A percentile compares a stretch with the other conserved stretches of the same genome.
These are phyloP conservation scores for Zaprionus africanus DNA, from an alignment of 1,140 invertebrate species.

Conservation along the genomic window DNA sequence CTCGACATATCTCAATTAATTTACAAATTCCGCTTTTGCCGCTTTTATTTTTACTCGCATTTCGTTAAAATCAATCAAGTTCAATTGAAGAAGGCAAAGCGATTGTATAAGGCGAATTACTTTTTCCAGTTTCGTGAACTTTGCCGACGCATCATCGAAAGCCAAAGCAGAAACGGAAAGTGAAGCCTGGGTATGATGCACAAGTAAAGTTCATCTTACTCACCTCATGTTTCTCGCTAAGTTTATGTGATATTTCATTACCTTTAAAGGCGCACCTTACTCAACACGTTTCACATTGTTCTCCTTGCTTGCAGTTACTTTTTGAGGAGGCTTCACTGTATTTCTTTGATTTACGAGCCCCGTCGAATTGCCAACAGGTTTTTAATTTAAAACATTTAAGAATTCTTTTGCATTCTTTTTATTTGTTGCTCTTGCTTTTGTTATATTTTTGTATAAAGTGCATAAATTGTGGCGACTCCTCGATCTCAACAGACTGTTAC, in stretches of 20 bases:
- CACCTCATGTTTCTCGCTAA: background rate
- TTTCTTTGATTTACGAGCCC: conserved; percentile 58
- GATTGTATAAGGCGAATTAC: conserved; percentile 55
- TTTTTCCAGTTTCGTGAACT: conserved; percentile 80
- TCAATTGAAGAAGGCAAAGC: conserved; percentile 64
- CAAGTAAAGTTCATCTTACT: background rate
- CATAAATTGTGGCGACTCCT: conserved; percentile 14
- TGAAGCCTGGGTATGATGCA: background rate
- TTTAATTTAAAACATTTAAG: conserved; percentile 59
- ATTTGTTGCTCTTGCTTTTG: background rate
- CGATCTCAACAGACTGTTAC: conserved; percentile 4
- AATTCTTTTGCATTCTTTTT: conserved; percentile 27
- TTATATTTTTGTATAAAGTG: conserved; percentile 12
- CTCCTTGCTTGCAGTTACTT: background rate
- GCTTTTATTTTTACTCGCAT: conserved; percentile 49
- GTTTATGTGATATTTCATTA: background rate
- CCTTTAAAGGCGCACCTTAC: background rate
- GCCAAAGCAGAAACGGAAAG: conserved; percentile 21
- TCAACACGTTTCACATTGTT: background rate
- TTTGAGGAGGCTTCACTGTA: background rate
- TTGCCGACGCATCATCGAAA: conserved; percentile 40
- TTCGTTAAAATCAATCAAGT: conserved; percentile 79
- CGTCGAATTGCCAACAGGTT: conserved; percentile 58
- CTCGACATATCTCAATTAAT: conserved; percentile 58
- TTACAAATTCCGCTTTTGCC: conserved; percentile 43